These are phyloP conservation scores for Euphysa ruthae DNA, from an alignment of 30 jellyfish, hydroid and myxozoan species.

Conservation along the genomic window DNA sequence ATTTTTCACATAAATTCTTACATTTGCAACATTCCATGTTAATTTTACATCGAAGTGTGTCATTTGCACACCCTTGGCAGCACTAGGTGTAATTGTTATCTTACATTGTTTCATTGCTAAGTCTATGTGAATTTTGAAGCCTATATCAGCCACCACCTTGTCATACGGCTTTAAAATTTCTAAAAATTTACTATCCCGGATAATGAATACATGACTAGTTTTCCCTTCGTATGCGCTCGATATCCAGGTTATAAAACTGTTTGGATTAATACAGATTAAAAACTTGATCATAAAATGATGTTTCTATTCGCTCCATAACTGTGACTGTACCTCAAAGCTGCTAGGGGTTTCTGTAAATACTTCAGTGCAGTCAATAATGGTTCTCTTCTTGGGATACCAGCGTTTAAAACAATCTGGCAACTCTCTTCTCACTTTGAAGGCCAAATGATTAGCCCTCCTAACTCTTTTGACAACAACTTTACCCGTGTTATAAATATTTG, in stretches of 20 bases:
- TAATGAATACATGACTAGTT: conserved; percentile 32
- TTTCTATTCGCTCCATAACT: conserved; percentile 37
- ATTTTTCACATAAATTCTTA: conserved; percentile 8
- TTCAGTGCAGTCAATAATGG: conserved; percentile 55
- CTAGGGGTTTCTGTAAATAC: conserved; percentile 54
- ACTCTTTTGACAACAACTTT: conserved; percentile 49
- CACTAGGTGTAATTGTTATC: conserved; percentile 48
- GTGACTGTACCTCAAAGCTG: conserved; percentile 19
- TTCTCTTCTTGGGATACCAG: conserved; percentile 34
- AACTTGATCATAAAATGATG: conserved; percentile 59
- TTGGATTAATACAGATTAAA: conserved; percentile 39
- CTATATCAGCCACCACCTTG: conserved; percentile 49
- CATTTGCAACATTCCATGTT: conserved; percentile 22
- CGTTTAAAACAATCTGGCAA: conserved; percentile 40
- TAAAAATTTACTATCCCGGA: conserved; percentile 36
- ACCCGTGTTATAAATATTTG: conserved; percentile 34
- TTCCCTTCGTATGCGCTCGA: conserved; percentile 65
- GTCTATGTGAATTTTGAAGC: conserved; percentile 43
- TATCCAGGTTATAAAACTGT: conserved; percentile 55
- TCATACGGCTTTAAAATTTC: conserved; percentile 37
- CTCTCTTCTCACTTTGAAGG: conserved; percentile 35
- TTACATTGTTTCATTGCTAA: conserved; percentile 31
- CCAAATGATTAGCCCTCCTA: conserved; percentile 45
- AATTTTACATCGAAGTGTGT: conserved; percentile 9
- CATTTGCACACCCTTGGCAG: conserved; percentile 47